phyloP scores from a whole-genome alignment of 2,797 vertebrate genomes.

The Enteromius paludinosus region DNA sequence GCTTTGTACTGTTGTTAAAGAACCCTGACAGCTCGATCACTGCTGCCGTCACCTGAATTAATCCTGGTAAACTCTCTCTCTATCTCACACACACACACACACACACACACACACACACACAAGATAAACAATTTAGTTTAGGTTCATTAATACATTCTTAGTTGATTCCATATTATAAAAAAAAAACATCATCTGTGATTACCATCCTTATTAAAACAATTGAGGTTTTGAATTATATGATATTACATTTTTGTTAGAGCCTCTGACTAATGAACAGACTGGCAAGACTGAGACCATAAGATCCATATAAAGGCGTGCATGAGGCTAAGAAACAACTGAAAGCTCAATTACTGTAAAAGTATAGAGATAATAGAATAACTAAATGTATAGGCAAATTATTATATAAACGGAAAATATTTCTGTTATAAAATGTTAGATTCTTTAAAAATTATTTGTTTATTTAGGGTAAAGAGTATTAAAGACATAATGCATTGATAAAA shows the following conservation, averaged over 20 bases:
- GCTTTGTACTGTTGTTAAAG: neutral
- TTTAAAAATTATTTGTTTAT: too few species aligned
- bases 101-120: neutral
- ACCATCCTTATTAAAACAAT: neutral
- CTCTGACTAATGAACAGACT: too few species aligned
- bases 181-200: neutral
- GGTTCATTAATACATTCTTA: slow-evolving; percentile 60
- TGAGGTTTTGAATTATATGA: neutral
- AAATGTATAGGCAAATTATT: too few species aligned
- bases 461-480: too few species aligned
- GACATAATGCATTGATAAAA: neutral
- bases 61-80: neutral
- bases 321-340: too few species aligned
- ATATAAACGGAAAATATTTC: too few species aligned
- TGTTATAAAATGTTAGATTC: too few species aligned
- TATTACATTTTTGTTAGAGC: too few species aligned
- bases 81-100: neutral
- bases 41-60: neutral
- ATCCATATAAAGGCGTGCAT: too few species aligned
- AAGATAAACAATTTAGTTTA: neutral
- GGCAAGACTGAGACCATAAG: too few species aligned
- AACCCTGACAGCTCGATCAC: neutral
- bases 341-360: too few species aligned
- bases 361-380: too few species aligned
- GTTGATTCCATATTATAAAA: slow-evolving; percentile 63